A percentile compares a stretch with the other conserved stretches of the same genome.
Conservation (phyloP, 1,140 invertebrate genomes). For the Leptonema lineaticorne region DNA sequence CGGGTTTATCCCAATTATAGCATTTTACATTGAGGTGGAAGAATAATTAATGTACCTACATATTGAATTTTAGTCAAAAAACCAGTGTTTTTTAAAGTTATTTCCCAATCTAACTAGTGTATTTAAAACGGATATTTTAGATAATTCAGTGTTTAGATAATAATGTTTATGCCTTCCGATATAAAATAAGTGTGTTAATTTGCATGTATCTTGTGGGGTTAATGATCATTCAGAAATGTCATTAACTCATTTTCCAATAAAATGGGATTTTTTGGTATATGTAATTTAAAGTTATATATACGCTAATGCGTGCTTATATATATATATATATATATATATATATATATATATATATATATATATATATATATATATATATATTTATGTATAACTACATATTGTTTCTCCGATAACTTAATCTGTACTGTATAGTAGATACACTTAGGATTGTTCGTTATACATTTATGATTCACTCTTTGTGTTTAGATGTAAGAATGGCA, state of each 20-base stretch:
- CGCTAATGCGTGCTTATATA: too few relatives aligned
- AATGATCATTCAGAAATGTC: slow-evolving; percentile 27
- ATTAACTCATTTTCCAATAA: slow-evolving; percentile 38
- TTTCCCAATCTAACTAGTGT: slow-evolving; percentile 40
- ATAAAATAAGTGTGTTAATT: slow-evolving; percentile 36
- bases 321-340: too few relatives aligned
- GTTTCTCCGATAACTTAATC: slow-evolving; percentile 40
- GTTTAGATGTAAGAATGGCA: slow-evolving; percentile 32
- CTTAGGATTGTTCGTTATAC: slow-evolving; percentile 33
- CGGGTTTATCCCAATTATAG: slow-evolving; percentile 31
- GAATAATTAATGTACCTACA: slow-evolving; percentile 33
- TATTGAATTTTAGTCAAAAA: slow-evolving; percentile 39
- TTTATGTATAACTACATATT: slow-evolving; percentile 40
- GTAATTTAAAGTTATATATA: slow-evolving; percentile 42
- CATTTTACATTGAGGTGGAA: slow-evolving; percentile 37
- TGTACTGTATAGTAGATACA: slow-evolving; percentile 39
- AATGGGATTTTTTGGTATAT: slow-evolving; percentile 41
- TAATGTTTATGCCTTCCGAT: slow-evolving; percentile 42
- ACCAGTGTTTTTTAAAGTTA: slow-evolving; percentile 37
- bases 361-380: slow-evolving; percentile 4
- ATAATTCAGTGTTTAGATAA: slow-evolving; percentile 38
- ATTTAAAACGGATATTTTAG: slow-evolving; percentile 33
- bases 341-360: too few relatives aligned
- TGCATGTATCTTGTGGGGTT: slow-evolving; percentile 23
- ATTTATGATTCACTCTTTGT: slow-evolving; percentile 37